Conservation (phyloP, 2,113 vertebrate species). For the Turdus rufiventris region DNA sequence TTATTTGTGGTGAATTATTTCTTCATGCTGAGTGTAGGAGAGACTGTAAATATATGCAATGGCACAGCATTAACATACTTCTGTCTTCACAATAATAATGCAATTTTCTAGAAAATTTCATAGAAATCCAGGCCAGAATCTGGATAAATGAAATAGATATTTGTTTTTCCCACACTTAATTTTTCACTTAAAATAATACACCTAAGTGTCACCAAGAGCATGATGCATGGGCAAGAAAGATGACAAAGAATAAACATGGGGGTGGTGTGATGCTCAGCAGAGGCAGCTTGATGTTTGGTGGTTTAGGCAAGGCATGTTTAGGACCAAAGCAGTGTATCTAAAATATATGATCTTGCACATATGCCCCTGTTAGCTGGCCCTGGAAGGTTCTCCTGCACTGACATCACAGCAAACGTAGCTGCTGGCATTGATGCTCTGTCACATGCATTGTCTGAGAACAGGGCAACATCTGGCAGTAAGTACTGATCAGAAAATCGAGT, state of each 20-base stretch:
- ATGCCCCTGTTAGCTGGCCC: not conserved
- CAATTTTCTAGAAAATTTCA: not conserved
- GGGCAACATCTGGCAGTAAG: constrained; percentile 37
- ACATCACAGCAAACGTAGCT: not conserved
- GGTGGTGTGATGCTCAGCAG: constrained; percentile 10
- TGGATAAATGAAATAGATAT: not conserved
- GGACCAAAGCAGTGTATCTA: not conserved
- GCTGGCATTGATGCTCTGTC: not conserved
- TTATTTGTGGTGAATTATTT: constrained; percentile 11
- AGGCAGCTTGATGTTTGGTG: not conserved
- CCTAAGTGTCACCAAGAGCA: not conserved
- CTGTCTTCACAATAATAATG: not conserved
- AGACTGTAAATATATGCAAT: not conserved
- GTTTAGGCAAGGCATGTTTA: not conserved
- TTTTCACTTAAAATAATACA: not conserved
- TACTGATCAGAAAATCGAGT: not conserved
- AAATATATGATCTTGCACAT: not conserved
- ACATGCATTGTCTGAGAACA: not conserved
- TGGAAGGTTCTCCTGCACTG: not conserved
- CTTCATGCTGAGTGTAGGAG: not conserved
- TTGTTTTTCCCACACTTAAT: not conserved
- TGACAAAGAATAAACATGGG: not conserved
- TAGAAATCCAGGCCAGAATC: not conserved
- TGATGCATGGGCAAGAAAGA: not conserved
- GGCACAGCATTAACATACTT: not conserved